Percentiles rank a stretch among this genome's conserved stretches.
phyloP scores from a whole-genome alignment of 2,797 vertebrate species.

The Diplodus puntazzo region DNA sequence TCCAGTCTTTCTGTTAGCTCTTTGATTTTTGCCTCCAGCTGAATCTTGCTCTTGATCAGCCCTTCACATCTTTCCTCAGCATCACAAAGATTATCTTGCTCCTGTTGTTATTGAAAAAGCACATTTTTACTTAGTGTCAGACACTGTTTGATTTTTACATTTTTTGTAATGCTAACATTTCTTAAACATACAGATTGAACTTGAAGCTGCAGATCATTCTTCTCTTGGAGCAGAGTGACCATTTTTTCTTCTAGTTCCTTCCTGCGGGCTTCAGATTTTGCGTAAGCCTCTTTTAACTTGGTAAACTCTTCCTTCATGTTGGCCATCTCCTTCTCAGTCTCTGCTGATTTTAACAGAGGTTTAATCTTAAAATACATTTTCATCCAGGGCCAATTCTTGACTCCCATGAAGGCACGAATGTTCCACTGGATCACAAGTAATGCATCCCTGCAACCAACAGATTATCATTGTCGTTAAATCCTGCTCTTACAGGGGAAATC shows the following conservation, averaged over 20 bases:
- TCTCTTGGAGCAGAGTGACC: slow-evolving; percentile 87
- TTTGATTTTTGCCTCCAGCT: slow-evolving; percentile 88
- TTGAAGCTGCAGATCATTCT: slow-evolving; percentile 86
- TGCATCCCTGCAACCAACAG: slow-evolving; percentile 79
- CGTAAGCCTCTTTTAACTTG: slow-evolving; percentile 85
- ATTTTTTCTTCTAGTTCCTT: slow-evolving; percentile 88
- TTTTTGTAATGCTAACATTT: background rate
- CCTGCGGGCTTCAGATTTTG: slow-evolving; percentile 83
- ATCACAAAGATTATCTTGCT: slow-evolving; percentile 88
- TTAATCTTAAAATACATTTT: slow-evolving; percentile 94
- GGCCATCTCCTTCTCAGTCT: slow-evolving; percentile 91
- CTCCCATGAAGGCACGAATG: slow-evolving; percentile 92
- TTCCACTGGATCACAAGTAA: slow-evolving; percentile 91
- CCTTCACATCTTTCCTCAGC: slow-evolving; percentile 90
- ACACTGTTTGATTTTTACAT: background rate
- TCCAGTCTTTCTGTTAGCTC: slow-evolving; percentile 87
- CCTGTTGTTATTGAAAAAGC: slow-evolving; percentile 72
- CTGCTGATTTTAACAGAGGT: slow-evolving; percentile 90
- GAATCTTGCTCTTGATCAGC: slow-evolving; percentile 90
- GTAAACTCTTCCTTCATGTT: slow-evolving; percentile 87
- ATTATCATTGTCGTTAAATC: background rate
- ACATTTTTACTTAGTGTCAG: background rate
- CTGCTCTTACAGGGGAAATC: background rate
- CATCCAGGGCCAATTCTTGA: slow-evolving; percentile 97
- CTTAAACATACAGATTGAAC: slow-evolving; percentile 76